phyloP scores from a whole-genome alignment of 2,888 invertebrate genomes.

The Cylindroiulus punctatus region DNA sequence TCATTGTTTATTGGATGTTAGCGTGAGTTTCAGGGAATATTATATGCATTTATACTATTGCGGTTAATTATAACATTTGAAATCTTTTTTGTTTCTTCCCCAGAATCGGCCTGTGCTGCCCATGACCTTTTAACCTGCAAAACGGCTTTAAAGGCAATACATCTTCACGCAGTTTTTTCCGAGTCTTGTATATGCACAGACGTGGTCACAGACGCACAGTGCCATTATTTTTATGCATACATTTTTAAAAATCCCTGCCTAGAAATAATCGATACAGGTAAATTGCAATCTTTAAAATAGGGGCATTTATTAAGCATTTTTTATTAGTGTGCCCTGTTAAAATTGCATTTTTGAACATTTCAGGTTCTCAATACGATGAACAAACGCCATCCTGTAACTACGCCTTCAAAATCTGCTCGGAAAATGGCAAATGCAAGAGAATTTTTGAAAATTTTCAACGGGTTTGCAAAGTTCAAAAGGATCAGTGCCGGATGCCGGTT shows the following conservation, averaged over 20 bases:
- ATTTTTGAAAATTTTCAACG: conserved; percentile 51
- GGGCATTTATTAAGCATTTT: background rate
- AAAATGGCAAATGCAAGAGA: conserved; percentile 48
- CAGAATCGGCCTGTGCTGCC: conserved; percentile 50
- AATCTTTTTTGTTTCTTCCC: conserved; percentile 2
- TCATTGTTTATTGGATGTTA: background rate
- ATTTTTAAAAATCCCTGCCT: conserved; percentile 56
- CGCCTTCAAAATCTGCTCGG: conserved; percentile 55
- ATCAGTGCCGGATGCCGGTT: conserved; percentile 12
- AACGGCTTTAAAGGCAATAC: conserved; percentile 51
- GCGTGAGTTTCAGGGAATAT: background rate
- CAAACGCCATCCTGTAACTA: conserved; percentile 53
- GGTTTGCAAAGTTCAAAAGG: conserved; percentile 49
- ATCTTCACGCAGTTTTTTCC: conserved; percentile 48
- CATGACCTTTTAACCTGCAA: conserved; percentile 50
- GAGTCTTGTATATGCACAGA: conserved; percentile 53
- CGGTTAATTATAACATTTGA: background rate
- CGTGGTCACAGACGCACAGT: conserved; percentile 47
- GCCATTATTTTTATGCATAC: conserved; percentile 53
- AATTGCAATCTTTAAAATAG: background rate
- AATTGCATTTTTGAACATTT: background rate
- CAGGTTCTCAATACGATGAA: conserved; percentile 12
- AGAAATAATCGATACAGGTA: conserved; percentile 52
- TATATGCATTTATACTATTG: background rate
- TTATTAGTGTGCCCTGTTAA: background rate